Percentiles rank a stretch among this genome's conserved stretches.
These are phyloP conservation scores for Micromussa lordhowensis DNA, from an alignment of 92 coral and sea anemone species.

Conservation along the genomic window DNA sequence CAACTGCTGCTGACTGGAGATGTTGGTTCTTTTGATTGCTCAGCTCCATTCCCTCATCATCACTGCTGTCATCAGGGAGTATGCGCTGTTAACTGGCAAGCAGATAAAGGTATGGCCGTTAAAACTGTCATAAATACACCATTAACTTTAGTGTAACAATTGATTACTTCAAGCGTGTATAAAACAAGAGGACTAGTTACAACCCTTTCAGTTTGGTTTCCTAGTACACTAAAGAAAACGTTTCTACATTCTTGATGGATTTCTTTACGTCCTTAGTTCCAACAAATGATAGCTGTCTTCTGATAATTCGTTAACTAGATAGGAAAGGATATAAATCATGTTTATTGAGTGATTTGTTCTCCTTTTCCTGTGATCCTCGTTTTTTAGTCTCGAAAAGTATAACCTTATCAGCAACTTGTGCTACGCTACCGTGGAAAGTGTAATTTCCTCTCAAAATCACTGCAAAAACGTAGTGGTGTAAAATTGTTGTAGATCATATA, in stretches of 20 bases:
- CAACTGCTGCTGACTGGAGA: constrained; percentile 18
- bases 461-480: too few species aligned
- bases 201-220: not conserved
- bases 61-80: constrained; percentile 40
- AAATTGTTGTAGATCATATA: not conserved
- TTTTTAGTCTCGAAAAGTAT: too few species aligned
- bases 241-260: not conserved
- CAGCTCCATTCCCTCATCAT: not conserved
- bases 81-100: constrained; percentile 31
- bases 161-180: not conserved
- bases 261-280: too few species aligned
- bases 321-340: too few species aligned
- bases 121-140: not conserved
- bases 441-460: too few species aligned
- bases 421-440: too few species aligned
- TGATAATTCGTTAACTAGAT: not conserved
- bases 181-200: not conserved
- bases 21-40: not conserved
- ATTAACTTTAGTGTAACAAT: not conserved
- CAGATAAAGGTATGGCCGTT: not conserved
- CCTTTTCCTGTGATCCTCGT: too few species aligned
- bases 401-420: too few species aligned
- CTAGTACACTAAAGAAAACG: not conserved
- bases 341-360: too few species aligned
- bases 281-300: not conserved